phyloP scores from a whole-genome alignment of 2,113 vertebrate species.

The Oreochromis niloticus region DNA sequence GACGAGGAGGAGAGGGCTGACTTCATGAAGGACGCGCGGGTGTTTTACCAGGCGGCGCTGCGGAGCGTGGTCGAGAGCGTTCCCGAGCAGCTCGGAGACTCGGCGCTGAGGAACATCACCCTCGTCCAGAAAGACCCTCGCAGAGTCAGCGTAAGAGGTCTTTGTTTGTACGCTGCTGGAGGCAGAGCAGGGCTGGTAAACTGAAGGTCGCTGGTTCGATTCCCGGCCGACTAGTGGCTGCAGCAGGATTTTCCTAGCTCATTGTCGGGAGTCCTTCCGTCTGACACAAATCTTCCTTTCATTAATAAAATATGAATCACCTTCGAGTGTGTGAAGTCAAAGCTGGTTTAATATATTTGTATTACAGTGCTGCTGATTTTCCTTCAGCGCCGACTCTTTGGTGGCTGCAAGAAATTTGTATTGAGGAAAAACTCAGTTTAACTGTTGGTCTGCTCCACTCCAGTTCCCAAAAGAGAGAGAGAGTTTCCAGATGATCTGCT shows the following conservation, averaged over 20 bases:
- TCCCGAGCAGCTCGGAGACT: slow-evolving; percentile 23
- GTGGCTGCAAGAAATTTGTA: too few species aligned
- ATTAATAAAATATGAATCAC: background rate
- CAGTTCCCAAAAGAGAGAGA: background rate
- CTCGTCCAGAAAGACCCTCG: slow-evolving; percentile 31
- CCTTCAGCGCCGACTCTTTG: too few species aligned
- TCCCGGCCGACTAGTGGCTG: background rate
- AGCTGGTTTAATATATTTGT: background rate
- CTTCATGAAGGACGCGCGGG: slow-evolving; percentile 16
- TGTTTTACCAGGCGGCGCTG: slow-evolving; percentile 53
- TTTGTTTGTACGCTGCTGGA: background rate
- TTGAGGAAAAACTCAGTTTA: too few species aligned
- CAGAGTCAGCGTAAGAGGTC: slow-evolving; percentile 7
- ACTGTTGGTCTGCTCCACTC: too few species aligned
- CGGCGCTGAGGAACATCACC: slow-evolving; percentile 29
- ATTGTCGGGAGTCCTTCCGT: background rate
- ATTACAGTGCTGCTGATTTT: too few species aligned
- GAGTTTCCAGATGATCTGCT: background rate
- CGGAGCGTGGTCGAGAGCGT: slow-evolving; percentile 33
- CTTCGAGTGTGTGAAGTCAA: background rate
- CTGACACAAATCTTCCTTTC: background rate
- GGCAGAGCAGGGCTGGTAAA: background rate
- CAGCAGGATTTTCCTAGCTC: background rate
- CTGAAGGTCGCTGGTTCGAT: background rate
- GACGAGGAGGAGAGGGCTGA: background rate